Base-by-base conservation (phyloP, 2,888 invertebrate genomes). In the Leuctra nigra region DNA sequence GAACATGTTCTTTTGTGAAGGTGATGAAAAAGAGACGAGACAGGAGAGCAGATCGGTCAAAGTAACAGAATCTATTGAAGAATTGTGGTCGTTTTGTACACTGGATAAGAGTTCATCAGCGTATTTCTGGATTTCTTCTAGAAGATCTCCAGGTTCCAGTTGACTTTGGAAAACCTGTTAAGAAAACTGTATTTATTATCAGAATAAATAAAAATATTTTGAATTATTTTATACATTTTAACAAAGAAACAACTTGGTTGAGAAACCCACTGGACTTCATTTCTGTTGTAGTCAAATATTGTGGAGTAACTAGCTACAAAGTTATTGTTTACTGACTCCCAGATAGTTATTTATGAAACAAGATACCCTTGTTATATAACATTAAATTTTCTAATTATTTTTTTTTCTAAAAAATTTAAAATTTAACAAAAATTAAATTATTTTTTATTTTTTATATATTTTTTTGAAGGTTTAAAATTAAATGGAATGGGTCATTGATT, bases 81-180 rank as follows among this genome's bases (percentile, higher is more conserved):
- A 13, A 25, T 23, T n/a, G 14, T 54, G 53, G 9, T 25, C 23
- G 35, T 72, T 70, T 52, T 71, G 69, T 29, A 71, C 62, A 59
- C 68, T 64, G 53, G 68, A 63, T 22, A 75, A 63, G 38, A 72
- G 65, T 56, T 69, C 68, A 46, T 71, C 70, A 0, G 74, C 70
- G 25, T 69, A 68, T 52, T 71, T 63, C 44, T 74, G 72, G 0
- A 78, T 66, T 29, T 72, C 70, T 41, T 69, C 69, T 1, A 74
- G 63, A 2, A 78, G 61, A 2, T 67, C 65, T 1, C 75, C 76
- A 1, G 80, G 79, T 64, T 79, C 78, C 57, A 73, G 66, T 58
- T 77, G 76, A 56, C 69, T 74, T 65, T 75, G 70, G 63, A 76
- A 74, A 29, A 75, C 66, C 67, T 76, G 66, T 54, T 7, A 7